Conservation (phyloP, 2,797 vertebrate genomes). For the Momotus momota region DNA sequence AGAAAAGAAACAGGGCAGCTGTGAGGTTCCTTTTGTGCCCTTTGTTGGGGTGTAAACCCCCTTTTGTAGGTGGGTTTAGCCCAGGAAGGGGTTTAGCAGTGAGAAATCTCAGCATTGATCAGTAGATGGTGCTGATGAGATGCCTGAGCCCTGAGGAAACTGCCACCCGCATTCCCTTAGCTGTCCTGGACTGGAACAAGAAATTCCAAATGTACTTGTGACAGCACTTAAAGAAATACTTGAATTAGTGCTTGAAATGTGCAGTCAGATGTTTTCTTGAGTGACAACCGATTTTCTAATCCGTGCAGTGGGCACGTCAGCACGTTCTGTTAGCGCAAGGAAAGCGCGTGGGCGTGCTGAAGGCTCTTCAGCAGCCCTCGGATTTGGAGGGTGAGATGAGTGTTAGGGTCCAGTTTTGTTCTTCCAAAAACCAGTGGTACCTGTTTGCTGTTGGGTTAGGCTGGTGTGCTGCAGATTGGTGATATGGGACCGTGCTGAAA, state of each 20-base stretch:
- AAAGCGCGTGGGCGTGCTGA: neutral
- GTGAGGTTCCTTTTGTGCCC: neutral
- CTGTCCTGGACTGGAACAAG: neutral
- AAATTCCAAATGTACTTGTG: neutral
- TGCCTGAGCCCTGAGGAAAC: neutral
- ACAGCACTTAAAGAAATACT: neutral
- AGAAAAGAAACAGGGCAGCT: neutral
- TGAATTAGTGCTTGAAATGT: neutral
- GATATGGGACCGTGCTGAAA: neutral
- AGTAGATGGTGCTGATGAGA: conserved; percentile 49
- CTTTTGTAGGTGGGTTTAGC: neutral
- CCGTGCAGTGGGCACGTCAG: neutral
- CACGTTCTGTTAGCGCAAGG: neutral
- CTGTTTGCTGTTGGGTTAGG: neutral
- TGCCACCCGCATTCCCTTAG: neutral
- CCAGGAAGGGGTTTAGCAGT: fast-evolving
- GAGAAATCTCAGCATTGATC: neutral
- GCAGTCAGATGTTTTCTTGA: neutral
- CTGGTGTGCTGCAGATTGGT: neutral
- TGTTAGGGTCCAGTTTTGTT: neutral
- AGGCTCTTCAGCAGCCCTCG: neutral
- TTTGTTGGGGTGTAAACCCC: neutral
- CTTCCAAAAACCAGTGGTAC: neutral
- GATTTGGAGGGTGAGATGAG: neutral
- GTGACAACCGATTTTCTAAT: neutral